Conservation (phyloP, 1,140 invertebrate genomes). For the Trachelipus rathkii region DNA sequence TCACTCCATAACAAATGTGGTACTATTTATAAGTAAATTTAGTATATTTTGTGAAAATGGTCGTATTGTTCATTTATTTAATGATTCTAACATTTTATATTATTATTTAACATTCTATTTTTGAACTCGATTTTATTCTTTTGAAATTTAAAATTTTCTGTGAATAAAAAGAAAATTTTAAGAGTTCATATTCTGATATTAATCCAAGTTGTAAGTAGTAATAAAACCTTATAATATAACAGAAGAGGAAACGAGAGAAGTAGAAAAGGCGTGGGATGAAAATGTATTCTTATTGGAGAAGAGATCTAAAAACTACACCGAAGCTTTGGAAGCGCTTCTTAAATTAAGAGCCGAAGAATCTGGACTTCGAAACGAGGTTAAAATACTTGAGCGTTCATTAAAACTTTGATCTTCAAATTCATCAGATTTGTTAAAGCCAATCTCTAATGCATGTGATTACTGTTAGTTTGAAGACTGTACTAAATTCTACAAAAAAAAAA, state of each 20-base stretch:
- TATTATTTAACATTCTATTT: neutral
- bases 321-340: neutral
- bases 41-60: no score
- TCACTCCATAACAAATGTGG: no score
- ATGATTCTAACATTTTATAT: neutral
- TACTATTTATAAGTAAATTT: no score
- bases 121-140: neutral
- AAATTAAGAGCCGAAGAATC: neutral
- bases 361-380: neutral
- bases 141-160: neutral
- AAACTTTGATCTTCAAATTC: no score
- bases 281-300: neutral
- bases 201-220: no score
- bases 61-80: no score
- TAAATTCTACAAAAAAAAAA: no score
- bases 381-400: neutral
- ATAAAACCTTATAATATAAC: no score
- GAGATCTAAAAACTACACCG: neutral
- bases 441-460: no score
- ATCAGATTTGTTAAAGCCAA: no score
- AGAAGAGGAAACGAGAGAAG: neutral
- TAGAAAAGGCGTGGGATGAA: neutral
- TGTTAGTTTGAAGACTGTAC: no score
- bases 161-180: neutral
- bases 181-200: neutral